These are phyloP conservation scores for Australoheros scitulus DNA, from an alignment of 2,113 vertebrate species.

Conservation along the genomic window DNA sequence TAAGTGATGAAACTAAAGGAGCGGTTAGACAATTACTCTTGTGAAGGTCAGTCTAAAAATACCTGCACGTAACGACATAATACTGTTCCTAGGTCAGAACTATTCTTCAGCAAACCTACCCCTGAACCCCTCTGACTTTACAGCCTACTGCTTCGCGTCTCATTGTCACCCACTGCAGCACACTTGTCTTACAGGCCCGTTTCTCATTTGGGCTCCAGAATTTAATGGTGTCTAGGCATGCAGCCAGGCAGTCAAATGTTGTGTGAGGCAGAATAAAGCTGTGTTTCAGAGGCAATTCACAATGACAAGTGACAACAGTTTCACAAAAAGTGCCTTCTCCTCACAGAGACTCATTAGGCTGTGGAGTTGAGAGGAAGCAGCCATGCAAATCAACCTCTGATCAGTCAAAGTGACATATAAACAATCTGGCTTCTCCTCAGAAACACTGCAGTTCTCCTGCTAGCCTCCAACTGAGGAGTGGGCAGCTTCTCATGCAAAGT, in stretches of 20 bases:
- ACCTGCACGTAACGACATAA: neutral
- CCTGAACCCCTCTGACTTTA: constrained; percentile 8
- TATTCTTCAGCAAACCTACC: neutral
- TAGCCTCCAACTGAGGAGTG: neutral
- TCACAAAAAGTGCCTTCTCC: constrained; percentile 58
- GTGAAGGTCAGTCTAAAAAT: neutral
- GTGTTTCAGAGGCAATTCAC: constrained; percentile 61
- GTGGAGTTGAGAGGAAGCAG: constrained; percentile 34
- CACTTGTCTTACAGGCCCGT: constrained; percentile 47
- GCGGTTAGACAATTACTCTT: neutral
- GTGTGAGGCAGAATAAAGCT: constrained; percentile 46
- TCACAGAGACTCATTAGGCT: constrained; percentile 60
- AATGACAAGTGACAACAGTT: constrained; percentile 71
- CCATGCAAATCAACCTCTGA: constrained; percentile 56
- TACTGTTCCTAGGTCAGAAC: constrained; percentile 5
- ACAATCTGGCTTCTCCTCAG: constrained; percentile 30
- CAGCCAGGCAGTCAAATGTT: constrained; percentile 62
- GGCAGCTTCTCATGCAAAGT: neutral
- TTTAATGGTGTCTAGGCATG: constrained; percentile 70
- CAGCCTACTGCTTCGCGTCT: constrained; percentile 20
- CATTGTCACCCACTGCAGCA: constrained; percentile 42
- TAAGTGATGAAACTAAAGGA: neutral
- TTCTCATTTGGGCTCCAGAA: constrained; percentile 59
- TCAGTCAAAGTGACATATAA: constrained; percentile 57
- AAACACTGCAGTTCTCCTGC: constrained; percentile 6